Evolutionary conservation across 2,113 vertebrate species (phyloP), one percentile per base, ranked within the genome.

Genomic region (Ariopsis seemanni): DNA sequence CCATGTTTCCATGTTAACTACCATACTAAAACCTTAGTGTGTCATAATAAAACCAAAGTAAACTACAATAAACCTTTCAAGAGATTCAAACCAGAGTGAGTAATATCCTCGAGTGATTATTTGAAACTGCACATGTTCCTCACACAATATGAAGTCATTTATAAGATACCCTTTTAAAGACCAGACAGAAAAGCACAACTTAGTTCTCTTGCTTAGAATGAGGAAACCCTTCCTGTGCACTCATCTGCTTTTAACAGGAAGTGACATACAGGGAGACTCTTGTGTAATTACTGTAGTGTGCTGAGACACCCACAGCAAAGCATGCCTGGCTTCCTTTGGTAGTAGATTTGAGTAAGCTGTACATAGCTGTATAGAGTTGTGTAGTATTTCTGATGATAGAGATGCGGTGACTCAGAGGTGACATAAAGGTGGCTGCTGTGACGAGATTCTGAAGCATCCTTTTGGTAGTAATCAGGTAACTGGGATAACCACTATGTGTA

Each of bases 231-330:
- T 82, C 20, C 71, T 85, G 65, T 85, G 50, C 53, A 79, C 87
- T 75, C 34, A 48, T 71, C 20, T 50, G 27, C 57, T 77, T 60
- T 7, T 92, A 90, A 91, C 89, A 93, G 94, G 93, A 95, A 95
- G 91, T 91, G 88, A 91, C 89, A 89, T 90, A 7, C 42, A 20
- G 18, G 86, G 87, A 78, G 92, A 91, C 91, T 91, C 87, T 90
- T 15, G 48, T 58, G 86, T 85, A 87, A 90, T 85, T 89, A 81
- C 80, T 67, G 74, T 6, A 22, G 89, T 63, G 72, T 91, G 84
- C 82, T 78, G 69, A 84, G 83, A 87, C 84, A 84, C 48, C 77
- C 74, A 17, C 30, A 85, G 34, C 85, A 22, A 30, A 86, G 74
- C 52, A 90, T 78, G 52, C 83, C 83, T 79, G 5, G 82, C 90